These are phyloP conservation scores for Epizoanthus rinbou DNA, from an alignment of 92 coral and sea anemone species.

Conservation along the genomic window DNA sequence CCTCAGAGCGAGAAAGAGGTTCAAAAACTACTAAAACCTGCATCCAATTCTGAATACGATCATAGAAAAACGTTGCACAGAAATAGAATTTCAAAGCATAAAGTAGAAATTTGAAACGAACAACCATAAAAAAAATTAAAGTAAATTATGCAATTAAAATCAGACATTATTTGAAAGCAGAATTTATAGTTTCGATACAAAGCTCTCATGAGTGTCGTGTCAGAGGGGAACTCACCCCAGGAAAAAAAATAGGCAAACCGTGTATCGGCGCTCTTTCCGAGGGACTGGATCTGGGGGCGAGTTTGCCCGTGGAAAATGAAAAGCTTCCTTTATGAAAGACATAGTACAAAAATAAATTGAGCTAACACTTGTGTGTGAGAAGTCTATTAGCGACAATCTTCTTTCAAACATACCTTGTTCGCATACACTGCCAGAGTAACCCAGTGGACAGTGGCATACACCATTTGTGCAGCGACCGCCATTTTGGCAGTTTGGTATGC, in stretches of 20 bases:
- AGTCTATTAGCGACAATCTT: neutral
- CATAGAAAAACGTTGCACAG: neutral
- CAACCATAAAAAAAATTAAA: too few species aligned
- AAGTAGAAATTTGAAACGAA: too few species aligned
- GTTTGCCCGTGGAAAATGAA: too few species aligned
- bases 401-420: conserved; percentile 12
- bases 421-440: conserved; percentile 29
- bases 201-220: too few species aligned
- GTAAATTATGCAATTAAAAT: too few species aligned
- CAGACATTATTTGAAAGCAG: too few species aligned
- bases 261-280: too few species aligned
- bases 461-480: conserved; percentile 34
- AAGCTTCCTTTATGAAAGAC: neutral
- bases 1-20: neutral
- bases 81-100: neutral
- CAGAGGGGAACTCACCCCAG: too few species aligned
- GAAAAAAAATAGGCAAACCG: too few species aligned
- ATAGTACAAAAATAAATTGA: neutral
- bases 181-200: too few species aligned
- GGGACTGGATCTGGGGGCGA: too few species aligned
- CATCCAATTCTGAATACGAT: neutral
- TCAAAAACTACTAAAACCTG: neutral
- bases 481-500: conserved; percentile 26
- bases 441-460: conserved; percentile 27
- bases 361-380: too few species aligned